A percentile compares a stretch with the other conserved stretches of the same genome.
These are phyloP conservation scores for Mola mola DNA, from an alignment of 2,113 vertebrate genomes.

Conservation along the genomic window DNA sequence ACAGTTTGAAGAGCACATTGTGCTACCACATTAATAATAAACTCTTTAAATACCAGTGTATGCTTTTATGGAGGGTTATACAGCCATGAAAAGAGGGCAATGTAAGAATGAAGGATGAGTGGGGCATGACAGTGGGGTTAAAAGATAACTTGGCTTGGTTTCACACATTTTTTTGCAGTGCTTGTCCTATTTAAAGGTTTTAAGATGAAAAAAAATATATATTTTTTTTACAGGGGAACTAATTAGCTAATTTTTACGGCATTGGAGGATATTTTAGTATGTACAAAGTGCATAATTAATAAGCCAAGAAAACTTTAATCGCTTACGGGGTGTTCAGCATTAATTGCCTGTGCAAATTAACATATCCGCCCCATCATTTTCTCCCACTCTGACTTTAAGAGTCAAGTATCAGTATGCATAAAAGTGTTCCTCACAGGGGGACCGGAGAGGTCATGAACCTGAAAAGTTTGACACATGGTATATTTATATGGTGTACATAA, in stretches of 20 bases:
- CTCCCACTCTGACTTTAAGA: constrained; percentile 60
- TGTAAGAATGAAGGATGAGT: constrained; percentile 44
- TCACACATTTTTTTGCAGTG: constrained; percentile 70
- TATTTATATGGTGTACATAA: background rate
- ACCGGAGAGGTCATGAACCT: constrained; percentile 42
- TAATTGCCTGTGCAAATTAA: constrained; percentile 79
- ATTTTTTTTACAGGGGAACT: constrained; percentile 51
- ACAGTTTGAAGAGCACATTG: constrained; percentile 66
- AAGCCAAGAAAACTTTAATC: constrained; percentile 79
- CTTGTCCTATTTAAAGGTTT: constrained; percentile 74
- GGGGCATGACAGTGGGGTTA: constrained; percentile 44
- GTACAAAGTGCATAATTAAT: constrained; percentile 84
- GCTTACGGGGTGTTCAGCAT: constrained; percentile 75
- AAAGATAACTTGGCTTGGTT: constrained; percentile 67
- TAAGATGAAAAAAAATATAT: constrained; percentile 59
- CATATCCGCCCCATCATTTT: constrained; percentile 70
- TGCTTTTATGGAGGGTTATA: constrained; percentile 68
- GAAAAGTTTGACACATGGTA: background rate
- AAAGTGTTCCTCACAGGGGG: constrained; percentile 25
- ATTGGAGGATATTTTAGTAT: constrained; percentile 79
- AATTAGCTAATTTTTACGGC: constrained; percentile 74
- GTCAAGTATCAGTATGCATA: background rate
- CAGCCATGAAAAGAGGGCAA: constrained; percentile 41
- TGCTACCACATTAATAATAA: constrained; percentile 74
- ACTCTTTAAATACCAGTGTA: constrained; percentile 53